phyloP scores from a whole-genome alignment of 2,888 invertebrate species.

The Anarsia innoxiella region DNA sequence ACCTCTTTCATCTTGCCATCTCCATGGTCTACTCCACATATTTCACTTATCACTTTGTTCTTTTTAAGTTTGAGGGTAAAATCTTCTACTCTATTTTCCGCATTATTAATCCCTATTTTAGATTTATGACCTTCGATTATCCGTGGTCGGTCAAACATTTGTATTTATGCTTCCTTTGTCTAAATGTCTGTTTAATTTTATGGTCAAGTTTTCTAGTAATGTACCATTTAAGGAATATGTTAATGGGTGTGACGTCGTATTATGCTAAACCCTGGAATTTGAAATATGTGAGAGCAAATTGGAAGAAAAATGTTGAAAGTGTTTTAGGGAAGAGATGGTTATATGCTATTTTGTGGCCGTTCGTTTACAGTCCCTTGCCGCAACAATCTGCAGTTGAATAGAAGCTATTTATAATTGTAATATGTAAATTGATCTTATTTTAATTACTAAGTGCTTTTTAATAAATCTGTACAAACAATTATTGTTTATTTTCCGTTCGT shows the following conservation, averaged over 20 bases:
- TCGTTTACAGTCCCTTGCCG: constrained; percentile 37
- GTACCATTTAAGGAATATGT: constrained; percentile 61
- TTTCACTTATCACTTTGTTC: constrained; percentile 80
- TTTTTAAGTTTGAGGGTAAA: constrained; percentile 42
- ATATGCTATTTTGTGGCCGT: constrained; percentile 40
- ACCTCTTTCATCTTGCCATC: constrained; percentile 79
- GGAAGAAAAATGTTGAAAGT: constrained; percentile 77
- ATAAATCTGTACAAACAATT: too few species aligned
- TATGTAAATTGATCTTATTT: too few species aligned
- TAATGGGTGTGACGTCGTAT: constrained; percentile 66
- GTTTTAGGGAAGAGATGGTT: constrained; percentile 36
- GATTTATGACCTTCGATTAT: constrained; percentile 20
- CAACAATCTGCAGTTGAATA: too few species aligned
- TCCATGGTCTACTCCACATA: constrained; percentile 79
- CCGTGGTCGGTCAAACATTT: neutral
- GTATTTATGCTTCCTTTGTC: constrained; percentile 26
- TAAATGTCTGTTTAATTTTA: constrained; percentile 33
- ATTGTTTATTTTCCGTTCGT: too few species aligned
- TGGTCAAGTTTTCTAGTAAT: constrained; percentile 32
- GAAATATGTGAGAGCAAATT: constrained; percentile 75
- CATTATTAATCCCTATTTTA: constrained; percentile 37
- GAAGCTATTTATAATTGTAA: too few species aligned
- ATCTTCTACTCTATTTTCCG: too few species aligned
- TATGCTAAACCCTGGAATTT: constrained; percentile 53
- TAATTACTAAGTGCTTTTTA: too few species aligned